Percentiles rank a stretch among this genome's conserved stretches.
Conservation (phyloP, 2,888 invertebrate species). For the Lottia gigantea region DNA sequence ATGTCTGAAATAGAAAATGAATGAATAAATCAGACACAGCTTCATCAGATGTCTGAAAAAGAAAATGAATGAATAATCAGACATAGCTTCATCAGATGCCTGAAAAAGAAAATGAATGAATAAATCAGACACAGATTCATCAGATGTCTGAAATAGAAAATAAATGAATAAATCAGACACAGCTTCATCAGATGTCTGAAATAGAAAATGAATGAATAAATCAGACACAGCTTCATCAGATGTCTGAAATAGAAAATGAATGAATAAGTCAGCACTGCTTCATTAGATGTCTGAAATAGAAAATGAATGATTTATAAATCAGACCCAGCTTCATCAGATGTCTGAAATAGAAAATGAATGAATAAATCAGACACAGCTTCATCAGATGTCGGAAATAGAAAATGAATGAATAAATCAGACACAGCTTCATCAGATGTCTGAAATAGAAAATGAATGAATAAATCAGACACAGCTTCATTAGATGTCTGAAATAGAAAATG, state of each 20-base stretch:
- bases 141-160: slow-evolving; percentile 44
- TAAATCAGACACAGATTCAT: slow-evolving; percentile 58
- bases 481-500: background rate
- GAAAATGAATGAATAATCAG: background rate
- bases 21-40: slow-evolving; percentile 45
- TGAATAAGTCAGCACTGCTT: background rate
- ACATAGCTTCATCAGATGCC: background rate
- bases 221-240: slow-evolving; percentile 60
- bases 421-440: slow-evolving; percentile 61
- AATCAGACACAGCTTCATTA: background rate
- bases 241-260: slow-evolving; percentile 35
- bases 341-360: slow-evolving; percentile 31
- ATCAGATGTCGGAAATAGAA: slow-evolving; percentile 1
- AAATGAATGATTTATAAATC: slow-evolving; percentile 38
- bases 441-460: background rate
- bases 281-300: slow-evolving; percentile 3
- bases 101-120: slow-evolving; percentile 19
- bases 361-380: background rate
- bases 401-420: slow-evolving; percentile 44
- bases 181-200: background rate
- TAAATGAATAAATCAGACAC: background rate
- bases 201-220: slow-evolving; percentile 29
- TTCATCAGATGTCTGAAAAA: slow-evolving; percentile 53
- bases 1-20: background rate
- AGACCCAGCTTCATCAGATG: slow-evolving; percentile 59